Conservation (phyloP, 2,797 vertebrate genomes). For the Tapirus indicus region DNA sequence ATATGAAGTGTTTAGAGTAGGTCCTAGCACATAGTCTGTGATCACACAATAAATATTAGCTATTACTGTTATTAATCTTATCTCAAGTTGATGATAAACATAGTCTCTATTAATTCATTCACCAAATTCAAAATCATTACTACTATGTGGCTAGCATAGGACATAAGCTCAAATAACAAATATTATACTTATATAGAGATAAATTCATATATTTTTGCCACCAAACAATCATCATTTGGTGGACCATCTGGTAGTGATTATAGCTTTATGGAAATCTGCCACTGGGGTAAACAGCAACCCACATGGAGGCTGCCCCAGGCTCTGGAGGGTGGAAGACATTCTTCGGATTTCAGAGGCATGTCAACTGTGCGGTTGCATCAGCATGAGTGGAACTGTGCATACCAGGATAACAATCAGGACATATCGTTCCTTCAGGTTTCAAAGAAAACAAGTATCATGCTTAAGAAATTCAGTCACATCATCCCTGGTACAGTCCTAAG, state of each 20-base stretch:
- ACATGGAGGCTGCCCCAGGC: neutral
- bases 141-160: neutral
- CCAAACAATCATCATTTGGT: constrained; percentile 32
- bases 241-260: constrained; percentile 51
- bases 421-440: constrained; percentile 57
- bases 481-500: constrained; percentile 17
- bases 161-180: constrained; percentile 50
- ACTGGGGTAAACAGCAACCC: neutral
- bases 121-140: constrained; percentile 35
- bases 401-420: constrained; percentile 33
- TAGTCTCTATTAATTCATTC: neutral
- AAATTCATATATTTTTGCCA: constrained; percentile 26
- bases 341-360: neutral
- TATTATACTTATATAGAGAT: neutral
- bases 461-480: constrained; percentile 59
- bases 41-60: neutral
- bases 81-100: constrained; percentile 21
- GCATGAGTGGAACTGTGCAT: neutral
- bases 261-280: constrained; percentile 41
- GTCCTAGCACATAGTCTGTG: neutral
- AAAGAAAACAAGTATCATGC: constrained; percentile 45
- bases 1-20: neutral
- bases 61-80: constrained; percentile 28
- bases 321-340: neutral
- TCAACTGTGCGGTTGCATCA: neutral